Conservation (phyloP, 2,888 invertebrate genomes). For the Kryphioiulus occultus region DNA sequence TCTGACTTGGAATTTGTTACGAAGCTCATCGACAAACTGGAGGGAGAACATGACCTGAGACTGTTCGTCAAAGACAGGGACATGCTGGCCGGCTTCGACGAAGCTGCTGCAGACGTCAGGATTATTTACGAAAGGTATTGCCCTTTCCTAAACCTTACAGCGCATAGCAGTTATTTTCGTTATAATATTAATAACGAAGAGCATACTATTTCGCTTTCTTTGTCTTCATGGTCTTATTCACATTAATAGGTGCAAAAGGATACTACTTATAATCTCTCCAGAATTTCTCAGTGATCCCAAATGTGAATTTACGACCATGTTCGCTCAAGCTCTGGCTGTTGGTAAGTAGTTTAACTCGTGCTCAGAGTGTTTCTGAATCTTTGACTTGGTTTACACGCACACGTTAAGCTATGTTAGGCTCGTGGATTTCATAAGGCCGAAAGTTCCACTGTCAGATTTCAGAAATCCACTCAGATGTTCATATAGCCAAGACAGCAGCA, state of each 20-base stretch:
- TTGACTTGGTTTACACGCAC: too few relatives aligned
- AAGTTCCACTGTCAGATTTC: too few relatives aligned
- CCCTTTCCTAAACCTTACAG: too few relatives aligned
- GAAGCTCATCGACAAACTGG: conserved; percentile 55
- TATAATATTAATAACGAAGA: not conserved
- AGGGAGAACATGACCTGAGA: conserved; percentile 55
- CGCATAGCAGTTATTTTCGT: too few relatives aligned
- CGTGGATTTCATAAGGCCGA: too few relatives aligned
- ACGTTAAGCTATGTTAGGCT: too few relatives aligned
- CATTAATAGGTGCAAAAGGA: conserved; percentile 43
- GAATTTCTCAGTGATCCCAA: conserved; percentile 43
- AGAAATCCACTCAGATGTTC: too few relatives aligned
- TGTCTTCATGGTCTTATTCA: not conserved
- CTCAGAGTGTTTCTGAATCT: not conserved
- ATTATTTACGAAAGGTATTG: conserved; percentile 56
- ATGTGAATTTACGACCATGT: conserved; percentile 47
- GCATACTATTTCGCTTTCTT: not conserved
- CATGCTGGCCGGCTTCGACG: conserved; percentile 55
- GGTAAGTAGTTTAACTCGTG: not conserved
- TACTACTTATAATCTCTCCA: conserved; percentile 44
- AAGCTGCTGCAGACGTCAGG: conserved; percentile 55
- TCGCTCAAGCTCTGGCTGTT: conserved; percentile 50
- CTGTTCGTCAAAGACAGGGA: conserved; percentile 56
- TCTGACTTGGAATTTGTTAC: conserved; percentile 56
- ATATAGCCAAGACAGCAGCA: too few relatives aligned